Evolutionary conservation across 2,113 vertebrate genomes (phyloP), one percentile per base, ranked within the genome.

Genomic region (Pseudopodoces humilis): DNA sequence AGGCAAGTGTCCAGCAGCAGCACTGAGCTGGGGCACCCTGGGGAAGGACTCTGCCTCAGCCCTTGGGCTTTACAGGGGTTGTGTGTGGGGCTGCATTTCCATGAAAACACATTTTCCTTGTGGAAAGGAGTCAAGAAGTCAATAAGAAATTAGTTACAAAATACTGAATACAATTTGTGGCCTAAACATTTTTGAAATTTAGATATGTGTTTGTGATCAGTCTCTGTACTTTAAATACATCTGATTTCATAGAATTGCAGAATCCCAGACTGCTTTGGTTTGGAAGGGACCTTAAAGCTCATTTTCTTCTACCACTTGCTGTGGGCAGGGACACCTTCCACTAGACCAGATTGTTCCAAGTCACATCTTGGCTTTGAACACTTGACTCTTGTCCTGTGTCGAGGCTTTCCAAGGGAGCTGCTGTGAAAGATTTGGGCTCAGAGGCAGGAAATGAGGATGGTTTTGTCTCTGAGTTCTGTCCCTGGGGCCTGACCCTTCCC

Each of bases 1-100:
- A 97, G 97, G 98, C 93, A 93, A 92, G 97, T 98, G 96, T 96
- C 94, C 96, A 93, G 80, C 52, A 19, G 4, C 58, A 53, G 58
- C 44, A 2, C 7, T 15, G 69, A 50, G 62, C 24, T 31, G 53
- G 56, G 18, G 24, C 31, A 1, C 14, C 6, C 8, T 10, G 65
- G 62, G 23, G 35, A 3, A 20, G 67, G 59, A 69, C 60, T 86
- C 53, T 94, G 56, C n/a, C 81, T 83, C 70, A 63, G 16, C 41
- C 59, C 15, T 0, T 16, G 7, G 46, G 46, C 37, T 68, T 53
- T 14, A 9, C 22, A n/a, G 62, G n/a, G 33, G 5, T 55, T 58
- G 25, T 41, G 33, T 19, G 20, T 47, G 20, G 64, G 65, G 28
- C 31, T 88, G 30, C 64, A 20, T n/a, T 76, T 19, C 43, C 41